phyloP scores from a whole-genome alignment of 2,888 invertebrate genomes.

The Idaea aversata region DNA sequence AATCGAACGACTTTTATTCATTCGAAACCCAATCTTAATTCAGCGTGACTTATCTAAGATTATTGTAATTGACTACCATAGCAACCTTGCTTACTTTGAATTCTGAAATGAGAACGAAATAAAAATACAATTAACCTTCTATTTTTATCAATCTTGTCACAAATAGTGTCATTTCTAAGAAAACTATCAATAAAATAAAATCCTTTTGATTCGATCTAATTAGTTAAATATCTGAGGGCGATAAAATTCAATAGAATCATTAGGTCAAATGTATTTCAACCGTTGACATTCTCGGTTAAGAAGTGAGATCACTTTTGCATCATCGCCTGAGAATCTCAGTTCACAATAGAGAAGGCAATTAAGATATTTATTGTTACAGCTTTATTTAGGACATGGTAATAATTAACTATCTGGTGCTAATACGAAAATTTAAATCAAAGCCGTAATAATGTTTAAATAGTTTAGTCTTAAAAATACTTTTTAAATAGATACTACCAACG shows the following conservation, averaged over 20 bases:
- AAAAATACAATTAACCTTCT: neutral
- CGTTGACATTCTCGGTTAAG: conserved; percentile 49
- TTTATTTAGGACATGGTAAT: conserved; percentile 58
- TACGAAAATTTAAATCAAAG: conserved; percentile 42
- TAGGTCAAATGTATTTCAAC: conserved; percentile 25
- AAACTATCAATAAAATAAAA: neutral
- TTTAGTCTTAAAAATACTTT: no score
- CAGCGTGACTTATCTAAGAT: neutral
- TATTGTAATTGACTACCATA: neutral
- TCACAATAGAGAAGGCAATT: conserved; percentile 59
- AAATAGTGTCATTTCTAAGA: neutral
- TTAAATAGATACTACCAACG: no score
- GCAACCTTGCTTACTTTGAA: neutral
- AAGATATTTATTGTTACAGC: conserved; percentile 73
- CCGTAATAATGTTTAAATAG: conserved; percentile 14
- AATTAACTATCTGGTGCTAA: conserved; percentile 70
- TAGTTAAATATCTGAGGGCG: neutral
- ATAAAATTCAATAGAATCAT: neutral
- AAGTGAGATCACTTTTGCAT: conserved; percentile 70
- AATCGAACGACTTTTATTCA: neutral
- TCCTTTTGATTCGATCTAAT: neutral
- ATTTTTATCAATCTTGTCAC: neutral
- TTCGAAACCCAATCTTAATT: neutral
- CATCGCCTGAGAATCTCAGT: conserved; percentile 68
- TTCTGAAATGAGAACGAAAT: neutral